Evolutionary conservation across 2,113 vertebrate genomes (phyloP).

Genomic region (Tragelaphus buxtoni): DNA sequence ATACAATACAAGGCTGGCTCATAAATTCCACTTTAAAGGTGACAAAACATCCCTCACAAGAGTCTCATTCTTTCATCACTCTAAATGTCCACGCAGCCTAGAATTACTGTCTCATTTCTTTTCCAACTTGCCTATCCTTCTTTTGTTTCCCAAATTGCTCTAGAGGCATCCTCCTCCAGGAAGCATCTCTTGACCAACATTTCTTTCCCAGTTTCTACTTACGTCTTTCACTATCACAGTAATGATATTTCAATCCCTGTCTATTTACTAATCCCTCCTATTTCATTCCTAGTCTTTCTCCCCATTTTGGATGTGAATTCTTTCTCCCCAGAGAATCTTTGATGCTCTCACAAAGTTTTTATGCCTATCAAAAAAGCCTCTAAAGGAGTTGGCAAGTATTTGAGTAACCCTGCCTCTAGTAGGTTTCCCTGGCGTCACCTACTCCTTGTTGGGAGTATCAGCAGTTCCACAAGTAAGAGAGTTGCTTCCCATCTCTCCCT

Average conservation of each 20-base stretch:
- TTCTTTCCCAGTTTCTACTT: constrained; percentile 28
- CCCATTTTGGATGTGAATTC: neutral
- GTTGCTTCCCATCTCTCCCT: neutral
- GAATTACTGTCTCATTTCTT: constrained; percentile 39
- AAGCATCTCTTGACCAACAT: constrained; percentile 39
- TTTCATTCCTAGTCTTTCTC: neutral
- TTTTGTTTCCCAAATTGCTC: constrained; percentile 47
- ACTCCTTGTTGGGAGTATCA: neutral
- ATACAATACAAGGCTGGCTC: constrained; percentile 37
- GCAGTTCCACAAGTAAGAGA: neutral
- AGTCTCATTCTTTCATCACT: constrained; percentile 14
- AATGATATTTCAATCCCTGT: neutral
- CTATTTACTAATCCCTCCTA: neutral
- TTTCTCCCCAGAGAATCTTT: neutral
- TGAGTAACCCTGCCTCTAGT: neutral
- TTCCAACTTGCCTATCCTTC: constrained; percentile 34
- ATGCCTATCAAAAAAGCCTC: neutral
- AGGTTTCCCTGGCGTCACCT: neutral
- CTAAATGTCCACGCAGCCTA: neutral
- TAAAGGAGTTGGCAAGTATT: neutral
- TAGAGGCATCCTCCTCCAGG: constrained; percentile 35
- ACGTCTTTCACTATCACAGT: neutral
- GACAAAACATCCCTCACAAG: constrained; percentile 14
- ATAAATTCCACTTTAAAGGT: constrained; percentile 37
- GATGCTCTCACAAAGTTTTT: neutral